Base-by-base conservation (phyloP, 2,113 vertebrate genomes). In the Cyanistes caeruleus region DNA sequence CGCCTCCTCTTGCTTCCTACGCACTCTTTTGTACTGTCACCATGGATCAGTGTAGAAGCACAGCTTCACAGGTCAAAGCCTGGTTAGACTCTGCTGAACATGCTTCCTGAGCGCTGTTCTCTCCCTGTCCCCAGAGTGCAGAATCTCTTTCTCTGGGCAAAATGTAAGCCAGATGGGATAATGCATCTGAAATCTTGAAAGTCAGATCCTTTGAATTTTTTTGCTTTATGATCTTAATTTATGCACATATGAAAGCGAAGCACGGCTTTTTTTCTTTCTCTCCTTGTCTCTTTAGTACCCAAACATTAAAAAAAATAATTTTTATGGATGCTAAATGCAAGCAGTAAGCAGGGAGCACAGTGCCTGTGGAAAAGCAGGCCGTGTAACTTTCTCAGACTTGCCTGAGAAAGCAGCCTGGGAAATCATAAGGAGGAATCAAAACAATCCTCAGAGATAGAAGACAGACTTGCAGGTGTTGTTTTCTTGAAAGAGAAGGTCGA, bases 161-260 rank as follows among this genome's bases (percentile, higher is more conserved):
- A 88, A 94, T 33, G 18, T 44, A 75, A 96, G 79, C 70, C 93
- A 91, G 88, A 93, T 91, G 92, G 91, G 63, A 84, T 90, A 94
- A 91, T 46, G n/a, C 1, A 1, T 90, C 84, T 74, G 80, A 81
- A 96, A 90, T 18, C 88, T 63, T 89, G 64, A 55, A 96, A 96
- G 64, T 84, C 91, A 87, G 64, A 90, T 70, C 63, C 33, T 94
- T 80, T 78, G 72, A 85, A 21, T 65, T 80, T 63, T 87, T 93
- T 92, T 80, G 18, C 88, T 91, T 84, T 95, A 78, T 70, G 64
- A 78, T 93, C 64, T 84, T 94, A 86, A 93, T 92, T 96, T 93
- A 91, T 93, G 95, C 85, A 94, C 75, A 87, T 93, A 94, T 48
- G 79, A 94, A 95, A 93, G 82, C 23, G 39, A 91, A 91, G 49